Conservation (phyloP, 2,797 vertebrate species). For the Onychomys leucogaster region DNA sequence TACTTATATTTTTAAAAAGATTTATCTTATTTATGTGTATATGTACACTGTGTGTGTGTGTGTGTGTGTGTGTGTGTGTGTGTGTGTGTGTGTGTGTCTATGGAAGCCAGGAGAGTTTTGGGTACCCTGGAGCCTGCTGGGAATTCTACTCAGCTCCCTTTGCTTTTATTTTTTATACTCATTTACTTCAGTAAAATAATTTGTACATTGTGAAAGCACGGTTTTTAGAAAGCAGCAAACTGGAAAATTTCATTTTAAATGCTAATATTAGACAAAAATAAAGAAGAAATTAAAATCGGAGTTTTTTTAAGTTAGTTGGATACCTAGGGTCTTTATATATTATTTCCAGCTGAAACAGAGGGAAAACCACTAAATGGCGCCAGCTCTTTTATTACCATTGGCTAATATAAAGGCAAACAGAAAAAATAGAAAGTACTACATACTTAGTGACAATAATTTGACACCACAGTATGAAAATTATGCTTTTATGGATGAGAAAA, state of each 20-base stretch:
- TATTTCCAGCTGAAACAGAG: conserved; percentile 45
- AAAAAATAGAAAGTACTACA: conserved; percentile 25
- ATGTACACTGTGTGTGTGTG: not conserved
- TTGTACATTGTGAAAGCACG: not conserved
- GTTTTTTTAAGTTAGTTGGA: not conserved
- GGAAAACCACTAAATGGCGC: not conserved
- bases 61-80: too few relatives aligned
- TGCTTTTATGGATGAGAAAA: not conserved
- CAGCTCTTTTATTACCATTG: conserved; percentile 23
- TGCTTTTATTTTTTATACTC: not conserved
- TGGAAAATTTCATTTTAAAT: not conserved
- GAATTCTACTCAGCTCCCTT: not conserved
- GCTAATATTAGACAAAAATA: not conserved
- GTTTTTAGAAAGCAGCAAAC: not conserved
- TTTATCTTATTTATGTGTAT: not conserved
- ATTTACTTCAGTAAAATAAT: conserved; percentile 23
- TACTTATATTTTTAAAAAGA: too few relatives aligned
- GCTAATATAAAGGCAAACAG: conserved; percentile 19
- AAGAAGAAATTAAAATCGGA: conserved; percentile 29
- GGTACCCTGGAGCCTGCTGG: not conserved
- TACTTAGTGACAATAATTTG: not conserved
- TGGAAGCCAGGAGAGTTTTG: not conserved
- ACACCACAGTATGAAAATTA: not conserved
- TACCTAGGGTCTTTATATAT: not conserved
- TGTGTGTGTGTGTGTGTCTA: not conserved